Evolutionary conservation across 1,140 invertebrate genomes (phyloP).

Genomic region (Danaus melanippus): DNA sequence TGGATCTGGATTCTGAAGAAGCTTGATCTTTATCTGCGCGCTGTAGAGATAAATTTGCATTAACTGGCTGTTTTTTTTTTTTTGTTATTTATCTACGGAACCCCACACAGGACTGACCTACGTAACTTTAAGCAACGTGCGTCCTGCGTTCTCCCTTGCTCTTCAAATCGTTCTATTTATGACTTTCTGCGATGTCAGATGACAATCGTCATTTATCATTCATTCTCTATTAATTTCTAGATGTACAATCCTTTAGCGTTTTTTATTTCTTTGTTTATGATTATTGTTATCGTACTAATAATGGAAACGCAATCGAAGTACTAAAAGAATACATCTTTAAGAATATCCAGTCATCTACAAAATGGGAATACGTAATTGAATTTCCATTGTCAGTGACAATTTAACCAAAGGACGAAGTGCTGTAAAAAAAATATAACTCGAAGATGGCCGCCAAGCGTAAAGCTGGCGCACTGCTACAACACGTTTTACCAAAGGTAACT

Average conservation of each 20-base stretch:
- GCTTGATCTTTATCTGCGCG: no score
- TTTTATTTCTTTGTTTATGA: not conserved
- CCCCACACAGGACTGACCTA: constrained; percentile 41
- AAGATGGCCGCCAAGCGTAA: constrained; percentile 72
- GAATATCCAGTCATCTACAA: constrained; percentile 17
- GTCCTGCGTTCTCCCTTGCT: constrained; percentile 1
- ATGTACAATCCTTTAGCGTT: constrained; percentile 1
- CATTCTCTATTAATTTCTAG: constrained; percentile 4
- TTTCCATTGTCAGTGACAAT: constrained; percentile 29
- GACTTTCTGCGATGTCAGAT: not conserved
- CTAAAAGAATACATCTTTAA: constrained; percentile 23
- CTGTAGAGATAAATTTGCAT: not conserved
- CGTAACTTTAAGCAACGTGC: constrained; percentile 28
- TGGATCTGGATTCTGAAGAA: no score
- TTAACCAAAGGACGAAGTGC: constrained; percentile 59
- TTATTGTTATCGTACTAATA: constrained; percentile 4
- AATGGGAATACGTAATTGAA: constrained; percentile 54
- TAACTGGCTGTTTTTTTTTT: constrained; percentile 2
- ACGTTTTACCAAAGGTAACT: constrained; percentile 71
- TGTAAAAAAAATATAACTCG: constrained; percentile 36
- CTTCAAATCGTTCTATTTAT: not conserved
- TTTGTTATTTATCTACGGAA: constrained; percentile 11
- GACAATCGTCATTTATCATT: constrained; percentile 2
- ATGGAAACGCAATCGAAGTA: constrained; percentile 30
- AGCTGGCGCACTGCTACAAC: constrained; percentile 69